A percentile compares a stretch with the other conserved stretches of the same genome.
Evolutionary conservation across 92 coral and sea anemone genomes (phyloP).

Genomic region (Pocillopora grandis): DNA sequence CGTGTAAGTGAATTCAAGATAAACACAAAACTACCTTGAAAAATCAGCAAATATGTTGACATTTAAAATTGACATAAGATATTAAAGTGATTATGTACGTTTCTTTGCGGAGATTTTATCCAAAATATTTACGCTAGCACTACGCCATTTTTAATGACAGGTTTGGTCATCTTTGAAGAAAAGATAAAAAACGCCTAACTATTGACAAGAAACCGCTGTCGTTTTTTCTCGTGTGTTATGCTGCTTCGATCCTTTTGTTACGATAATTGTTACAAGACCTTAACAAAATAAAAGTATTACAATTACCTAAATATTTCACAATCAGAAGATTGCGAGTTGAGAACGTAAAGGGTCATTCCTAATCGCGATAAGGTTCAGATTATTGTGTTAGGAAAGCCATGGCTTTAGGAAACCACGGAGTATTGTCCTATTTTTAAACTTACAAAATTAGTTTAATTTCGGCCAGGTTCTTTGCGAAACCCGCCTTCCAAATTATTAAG

Average conservation of each 20-base stretch:
- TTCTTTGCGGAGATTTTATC: conserved; percentile 7
- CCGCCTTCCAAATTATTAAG: conserved; percentile 43
- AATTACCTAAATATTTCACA: conserved; percentile 8
- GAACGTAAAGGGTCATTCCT: neutral
- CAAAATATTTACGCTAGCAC: conserved; percentile 19
- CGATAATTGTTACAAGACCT: conserved; percentile 26
- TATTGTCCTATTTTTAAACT: conserved; percentile 16
- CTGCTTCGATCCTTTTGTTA: neutral
- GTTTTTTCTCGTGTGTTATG: conserved; percentile 4
- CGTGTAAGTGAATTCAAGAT: neutral
- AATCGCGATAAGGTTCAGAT: conserved; percentile 1
- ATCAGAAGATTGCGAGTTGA: conserved; percentile 15
- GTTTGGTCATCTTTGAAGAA: neutral
- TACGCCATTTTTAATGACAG: neutral
- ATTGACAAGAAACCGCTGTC: conserved; percentile 12
- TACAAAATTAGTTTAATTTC: conserved; percentile 40
- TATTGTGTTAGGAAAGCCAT: neutral
- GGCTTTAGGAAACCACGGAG: neutral
- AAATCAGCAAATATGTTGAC: conserved; percentile 36
- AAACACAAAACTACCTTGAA: conserved; percentile 1
- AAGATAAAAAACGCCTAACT: neutral
- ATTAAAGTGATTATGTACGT: conserved; percentile 30
- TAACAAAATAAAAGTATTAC: conserved; percentile 30
- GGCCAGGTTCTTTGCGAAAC: conserved; percentile 24
- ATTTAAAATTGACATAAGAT: conserved; percentile 39